phyloP scores from a whole-genome alignment of 1,140 invertebrate genomes.

The Camponotus vicinus region DNA sequence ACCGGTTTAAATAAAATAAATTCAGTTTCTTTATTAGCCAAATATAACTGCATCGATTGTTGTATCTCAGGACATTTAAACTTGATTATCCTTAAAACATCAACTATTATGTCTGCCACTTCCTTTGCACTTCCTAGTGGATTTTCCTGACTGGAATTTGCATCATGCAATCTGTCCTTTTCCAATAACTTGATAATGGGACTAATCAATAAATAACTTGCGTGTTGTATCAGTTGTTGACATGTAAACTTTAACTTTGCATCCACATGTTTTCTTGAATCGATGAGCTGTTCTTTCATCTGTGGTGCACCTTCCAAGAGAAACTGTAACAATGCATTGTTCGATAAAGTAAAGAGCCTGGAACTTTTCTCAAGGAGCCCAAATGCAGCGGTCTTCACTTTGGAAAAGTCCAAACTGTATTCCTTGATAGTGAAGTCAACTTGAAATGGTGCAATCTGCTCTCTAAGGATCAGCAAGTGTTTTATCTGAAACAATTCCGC shows the following conservation, averaged over 20 bases:
- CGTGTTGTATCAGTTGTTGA: constrained; percentile 95
- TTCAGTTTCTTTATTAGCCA: constrained; percentile 98
- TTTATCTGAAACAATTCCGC: constrained; percentile 99
- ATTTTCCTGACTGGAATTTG: constrained; percentile 86
- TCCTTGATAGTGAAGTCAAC: constrained; percentile 98
- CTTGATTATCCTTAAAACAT: constrained; percentile 91
- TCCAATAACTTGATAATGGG: constrained; percentile 91
- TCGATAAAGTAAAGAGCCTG: constrained; percentile 95
- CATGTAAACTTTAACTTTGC: constrained; percentile 96
- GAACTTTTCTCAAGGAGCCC: constrained; percentile 94
- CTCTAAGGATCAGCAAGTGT: constrained; percentile 97
- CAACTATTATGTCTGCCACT: constrained; percentile 84
- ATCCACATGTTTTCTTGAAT: constrained; percentile 98
- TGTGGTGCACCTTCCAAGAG: constrained; percentile 96
- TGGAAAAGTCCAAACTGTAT: constrained; percentile 96
- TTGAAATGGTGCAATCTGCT: constrained; percentile 99
- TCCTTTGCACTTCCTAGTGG: constrained; percentile 85
- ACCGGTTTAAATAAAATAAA: constrained; percentile 98
- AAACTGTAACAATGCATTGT: constrained; percentile 97
- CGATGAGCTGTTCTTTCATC: constrained; percentile 96
- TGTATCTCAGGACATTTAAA: constrained; percentile 93
- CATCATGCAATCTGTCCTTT: constrained; percentile 87
- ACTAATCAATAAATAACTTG: constrained; percentile 91
- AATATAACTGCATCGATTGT: constrained; percentile 96
- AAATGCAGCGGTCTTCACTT: constrained; percentile 94